These are phyloP conservation scores for Leptopilina myrica DNA, from an alignment of 2,888 invertebrate species.

Conservation along the genomic window DNA sequence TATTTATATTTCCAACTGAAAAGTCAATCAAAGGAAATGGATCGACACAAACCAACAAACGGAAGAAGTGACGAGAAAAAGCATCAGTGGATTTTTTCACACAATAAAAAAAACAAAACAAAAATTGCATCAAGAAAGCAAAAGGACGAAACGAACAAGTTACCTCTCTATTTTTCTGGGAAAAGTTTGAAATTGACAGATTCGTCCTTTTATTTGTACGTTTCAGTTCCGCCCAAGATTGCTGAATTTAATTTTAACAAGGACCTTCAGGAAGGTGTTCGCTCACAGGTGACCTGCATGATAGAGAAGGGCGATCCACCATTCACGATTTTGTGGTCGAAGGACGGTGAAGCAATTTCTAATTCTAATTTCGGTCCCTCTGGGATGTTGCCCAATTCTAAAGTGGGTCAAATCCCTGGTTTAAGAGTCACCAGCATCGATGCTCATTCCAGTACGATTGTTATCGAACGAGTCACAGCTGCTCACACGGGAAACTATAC, in stretches of 20 bases:
- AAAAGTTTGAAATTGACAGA: conserved; percentile 14
- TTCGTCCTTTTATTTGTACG: conserved; percentile 57
- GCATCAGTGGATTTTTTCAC: too few relatives aligned
- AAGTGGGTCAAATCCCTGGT: conserved; percentile 62
- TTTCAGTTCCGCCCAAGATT: conserved; percentile 89
- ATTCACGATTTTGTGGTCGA: conserved; percentile 93
- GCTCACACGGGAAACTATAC: conserved; percentile 93
- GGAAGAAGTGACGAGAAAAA: too few relatives aligned
- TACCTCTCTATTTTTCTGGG: too few relatives aligned
- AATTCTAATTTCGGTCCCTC: conserved; percentile 78
- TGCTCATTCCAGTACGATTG: conserved; percentile 90
- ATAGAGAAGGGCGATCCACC: conserved; percentile 95
- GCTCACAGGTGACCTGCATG: conserved; percentile 93
- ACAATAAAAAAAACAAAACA: too few relatives aligned
- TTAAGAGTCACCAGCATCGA: conserved; percentile 79
- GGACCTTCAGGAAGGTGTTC: conserved; percentile 85
- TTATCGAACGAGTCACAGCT: conserved; percentile 91
- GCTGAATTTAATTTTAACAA: conserved; percentile 88
- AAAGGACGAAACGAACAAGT: neutral
- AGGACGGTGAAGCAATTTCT: conserved; percentile 88
- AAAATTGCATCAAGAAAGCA: neutral
- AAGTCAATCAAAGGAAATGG: too few relatives aligned
- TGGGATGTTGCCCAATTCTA: conserved; percentile 59
- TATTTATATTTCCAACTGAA: too few relatives aligned
- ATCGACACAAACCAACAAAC: too few relatives aligned